phyloP scores from a whole-genome alignment of 1,140 invertebrate genomes.

The silkworm (Bombyx mori) region ASM3026992v2 NC_085118.1:7751501-7752000 shows the following conservation, averaged over 20 bases:
- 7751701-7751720: not conserved
- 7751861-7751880: too few species aligned
- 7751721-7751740: not conserved
- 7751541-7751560: slow-evolving; percentile 18
- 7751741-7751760: not conserved
- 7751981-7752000: too few species aligned
- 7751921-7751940: too few species aligned
- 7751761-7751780: not conserved
- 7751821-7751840: too few species aligned
- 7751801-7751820: too few species aligned
- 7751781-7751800: not conserved
- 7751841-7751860: too few species aligned
- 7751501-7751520: too few species aligned
- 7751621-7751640: not conserved
- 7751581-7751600: slow-evolving; percentile 12
- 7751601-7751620: slow-evolving; percentile 5
- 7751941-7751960: too few species aligned
- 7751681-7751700: not conserved
- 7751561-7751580: slow-evolving; percentile 11
- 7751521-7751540: slow-evolving; percentile 8
- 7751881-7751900: too few species aligned
- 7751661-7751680: too few species aligned
- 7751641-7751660: not conserved
- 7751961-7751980: too few species aligned
- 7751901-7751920: too few species aligned